Evolutionary conservation across 2,113 vertebrate genomes (phyloP).

Genomic region (Isichthys henryi): DNA sequence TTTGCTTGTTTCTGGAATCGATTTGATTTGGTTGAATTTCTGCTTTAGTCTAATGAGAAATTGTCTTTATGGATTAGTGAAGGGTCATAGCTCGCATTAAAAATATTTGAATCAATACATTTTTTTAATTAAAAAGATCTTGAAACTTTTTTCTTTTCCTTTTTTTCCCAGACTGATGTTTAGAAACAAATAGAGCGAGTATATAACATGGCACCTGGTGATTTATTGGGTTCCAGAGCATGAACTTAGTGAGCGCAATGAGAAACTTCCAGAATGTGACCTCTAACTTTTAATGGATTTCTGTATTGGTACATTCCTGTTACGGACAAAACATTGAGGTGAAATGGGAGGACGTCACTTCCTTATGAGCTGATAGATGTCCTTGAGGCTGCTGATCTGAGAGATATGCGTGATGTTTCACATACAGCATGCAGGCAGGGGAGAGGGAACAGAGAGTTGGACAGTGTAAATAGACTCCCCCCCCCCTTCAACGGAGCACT

Average conservation of each 20-base stretch:
- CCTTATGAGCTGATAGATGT: slow-evolving; percentile 18
- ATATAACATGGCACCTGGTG: not conserved
- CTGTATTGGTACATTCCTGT: slow-evolving; percentile 33
- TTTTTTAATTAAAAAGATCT: not conserved
- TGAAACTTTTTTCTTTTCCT: not conserved
- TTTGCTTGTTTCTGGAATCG: not conserved
- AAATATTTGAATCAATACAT: not conserved
- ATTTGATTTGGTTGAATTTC: not conserved
- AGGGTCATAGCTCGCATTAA: not conserved
- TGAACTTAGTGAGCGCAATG: not conserved
- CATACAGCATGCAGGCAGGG: not conserved
- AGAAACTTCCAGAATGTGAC: not conserved
- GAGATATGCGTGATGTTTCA: not conserved
- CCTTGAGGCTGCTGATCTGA: not conserved
- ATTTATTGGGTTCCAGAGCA: not conserved
- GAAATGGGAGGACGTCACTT: slow-evolving; percentile 34
- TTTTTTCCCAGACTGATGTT: not conserved
- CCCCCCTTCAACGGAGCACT: not conserved
- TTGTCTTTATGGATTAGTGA: not conserved
- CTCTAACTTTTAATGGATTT: slow-evolving; percentile 27
- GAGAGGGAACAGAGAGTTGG: not conserved
- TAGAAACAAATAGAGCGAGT: not conserved
- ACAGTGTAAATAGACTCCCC: not conserved
- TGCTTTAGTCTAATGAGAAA: not conserved
- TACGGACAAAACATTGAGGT: slow-evolving; percentile 13